These are phyloP conservation scores for Clarias batrachus DNA, from an alignment of 2,113 vertebrate species.

Conservation along the genomic window DNA sequence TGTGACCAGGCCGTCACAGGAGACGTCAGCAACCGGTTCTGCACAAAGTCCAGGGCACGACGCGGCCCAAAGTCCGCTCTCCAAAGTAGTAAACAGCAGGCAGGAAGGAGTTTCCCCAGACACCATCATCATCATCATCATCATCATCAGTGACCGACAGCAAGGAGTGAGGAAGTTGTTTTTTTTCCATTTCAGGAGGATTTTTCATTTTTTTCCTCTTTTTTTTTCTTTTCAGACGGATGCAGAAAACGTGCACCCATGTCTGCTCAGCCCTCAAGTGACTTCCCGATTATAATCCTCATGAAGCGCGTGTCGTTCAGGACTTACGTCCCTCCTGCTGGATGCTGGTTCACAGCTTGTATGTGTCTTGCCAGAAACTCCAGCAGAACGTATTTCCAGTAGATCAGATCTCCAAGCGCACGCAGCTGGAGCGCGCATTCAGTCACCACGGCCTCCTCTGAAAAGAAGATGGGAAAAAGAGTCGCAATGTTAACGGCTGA, in stretches of 20 bases:
- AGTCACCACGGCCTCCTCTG: conserved; percentile 40
- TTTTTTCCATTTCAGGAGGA: neutral
- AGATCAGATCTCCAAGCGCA: conserved; percentile 59
- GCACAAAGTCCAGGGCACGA: neutral
- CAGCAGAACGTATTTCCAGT: conserved; percentile 66
- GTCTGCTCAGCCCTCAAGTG: neutral
- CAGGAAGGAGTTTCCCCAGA: neutral
- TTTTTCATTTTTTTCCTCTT: neutral
- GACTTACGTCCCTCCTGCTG: neutral
- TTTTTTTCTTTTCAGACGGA: neutral
- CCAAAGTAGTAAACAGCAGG: neutral
- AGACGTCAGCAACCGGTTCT: neutral
- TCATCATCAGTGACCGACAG: too few species aligned
- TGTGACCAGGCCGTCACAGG: neutral
- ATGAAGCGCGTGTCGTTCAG: neutral
- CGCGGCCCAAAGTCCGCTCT: neutral
- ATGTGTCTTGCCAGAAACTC: conserved; percentile 61
- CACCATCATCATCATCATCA: too few species aligned
- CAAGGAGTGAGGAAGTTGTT: neutral
- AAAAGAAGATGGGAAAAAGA: neutral
- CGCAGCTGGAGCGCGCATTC: conserved; percentile 59
- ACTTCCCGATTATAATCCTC: neutral
- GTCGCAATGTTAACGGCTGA: neutral
- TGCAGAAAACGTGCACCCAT: neutral
- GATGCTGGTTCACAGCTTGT: conserved; percentile 47